phyloP scores from a whole-genome alignment of 1,140 invertebrate species.

The Marisa cornuarietis region DNA sequence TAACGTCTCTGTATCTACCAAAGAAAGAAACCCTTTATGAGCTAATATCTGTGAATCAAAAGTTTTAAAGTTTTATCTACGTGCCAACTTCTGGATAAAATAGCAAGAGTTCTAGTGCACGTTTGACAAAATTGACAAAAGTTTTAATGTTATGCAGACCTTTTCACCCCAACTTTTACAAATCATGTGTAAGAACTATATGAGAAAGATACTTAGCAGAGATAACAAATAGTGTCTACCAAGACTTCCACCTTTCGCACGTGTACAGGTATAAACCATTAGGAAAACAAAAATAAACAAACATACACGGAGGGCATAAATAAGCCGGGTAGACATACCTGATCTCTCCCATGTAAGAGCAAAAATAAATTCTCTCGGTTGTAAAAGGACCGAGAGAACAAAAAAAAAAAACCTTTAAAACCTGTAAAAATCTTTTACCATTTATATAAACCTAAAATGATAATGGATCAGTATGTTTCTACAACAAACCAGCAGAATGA shows the following conservation, averaged over 20 bases:
- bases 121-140: too few relatives aligned
- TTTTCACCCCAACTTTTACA: too few relatives aligned
- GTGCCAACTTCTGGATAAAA: too few relatives aligned
- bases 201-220: too few relatives aligned
- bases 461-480: not conserved
- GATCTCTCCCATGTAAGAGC: constrained; percentile 3
- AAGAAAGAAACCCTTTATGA: too few relatives aligned
- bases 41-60: too few relatives aligned
- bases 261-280: constrained; percentile 18
- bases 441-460: not conserved
- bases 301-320: constrained; percentile 27
- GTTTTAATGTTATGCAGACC: too few relatives aligned
- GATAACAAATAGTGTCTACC: not conserved
- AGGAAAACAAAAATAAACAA: constrained; percentile 4
- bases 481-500: not conserved
- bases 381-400: constrained; percentile 17
- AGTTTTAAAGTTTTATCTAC: too few relatives aligned
- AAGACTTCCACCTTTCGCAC: constrained; percentile 25
- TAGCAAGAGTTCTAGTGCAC: too few relatives aligned
- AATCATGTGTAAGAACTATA: too few relatives aligned
- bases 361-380: not conserved
- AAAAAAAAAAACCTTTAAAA: constrained; percentile 1
- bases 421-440: constrained; percentile 1
- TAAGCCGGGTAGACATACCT: constrained; percentile 17
- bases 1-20: too few relatives aligned